Evolutionary conservation across 1,140 invertebrate species (phyloP).

Genomic region (Manduca sexta): DNA sequence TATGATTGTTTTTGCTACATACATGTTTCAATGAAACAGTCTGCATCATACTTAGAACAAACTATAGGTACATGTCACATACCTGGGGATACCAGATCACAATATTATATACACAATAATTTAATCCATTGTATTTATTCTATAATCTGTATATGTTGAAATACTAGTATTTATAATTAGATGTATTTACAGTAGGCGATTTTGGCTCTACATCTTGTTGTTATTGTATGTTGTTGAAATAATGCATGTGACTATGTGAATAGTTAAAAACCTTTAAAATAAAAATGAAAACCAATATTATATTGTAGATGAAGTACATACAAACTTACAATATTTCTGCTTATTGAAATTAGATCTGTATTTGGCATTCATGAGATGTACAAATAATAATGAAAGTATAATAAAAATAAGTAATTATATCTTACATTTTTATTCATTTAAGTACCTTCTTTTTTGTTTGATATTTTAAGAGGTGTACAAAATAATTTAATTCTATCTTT

Average conservation of each 20-base stretch:
- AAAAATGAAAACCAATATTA: neutral
- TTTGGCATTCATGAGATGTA: constrained; percentile 44
- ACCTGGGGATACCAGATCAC: constrained; percentile 31
- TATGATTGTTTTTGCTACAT: too few species aligned
- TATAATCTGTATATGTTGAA: constrained; percentile 53
- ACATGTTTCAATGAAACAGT: too few species aligned
- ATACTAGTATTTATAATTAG: constrained; percentile 28
- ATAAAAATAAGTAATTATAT: constrained; percentile 1
- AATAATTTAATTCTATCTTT: too few species aligned
- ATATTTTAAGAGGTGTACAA: neutral
- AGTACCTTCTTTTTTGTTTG: neutral
- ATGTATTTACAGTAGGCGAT: constrained; percentile 33
- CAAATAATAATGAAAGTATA: constrained; percentile 36
- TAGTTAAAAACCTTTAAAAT: constrained; percentile 27
- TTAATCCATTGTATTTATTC: constrained; percentile 20
- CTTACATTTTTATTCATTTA: neutral
- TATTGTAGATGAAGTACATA: neutral
- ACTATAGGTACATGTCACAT: neutral
- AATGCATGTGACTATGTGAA: constrained; percentile 54
- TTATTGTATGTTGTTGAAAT: constrained; percentile 46
- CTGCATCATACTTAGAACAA: neutral
- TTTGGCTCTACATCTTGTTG: constrained; percentile 47
- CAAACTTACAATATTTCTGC: constrained; percentile 17
- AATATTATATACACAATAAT: constrained; percentile 27
- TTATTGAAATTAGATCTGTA: constrained; percentile 36